These are phyloP conservation scores for Ctenosaura bakeri DNA, from an alignment of 2,797 vertebrate genomes.

Conservation along the genomic window DNA sequence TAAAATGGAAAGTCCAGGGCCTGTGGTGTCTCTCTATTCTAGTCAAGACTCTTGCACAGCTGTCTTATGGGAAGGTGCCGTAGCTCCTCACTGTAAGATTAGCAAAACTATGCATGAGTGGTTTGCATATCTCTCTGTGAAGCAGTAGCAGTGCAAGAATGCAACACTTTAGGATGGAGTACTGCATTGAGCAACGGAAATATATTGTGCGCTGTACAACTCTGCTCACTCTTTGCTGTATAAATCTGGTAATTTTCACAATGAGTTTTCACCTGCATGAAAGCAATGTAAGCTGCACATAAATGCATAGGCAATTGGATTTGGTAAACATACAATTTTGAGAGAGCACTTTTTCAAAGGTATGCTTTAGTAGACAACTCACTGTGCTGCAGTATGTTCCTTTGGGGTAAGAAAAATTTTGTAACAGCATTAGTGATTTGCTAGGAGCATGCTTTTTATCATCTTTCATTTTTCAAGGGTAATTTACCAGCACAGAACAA, in stretches of 20 bases:
- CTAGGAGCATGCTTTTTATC: slow-evolving; percentile 17
- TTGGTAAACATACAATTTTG: not conserved
- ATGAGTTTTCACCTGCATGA: not conserved
- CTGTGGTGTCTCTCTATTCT: too few species aligned
- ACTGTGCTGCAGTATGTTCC: slow-evolving; percentile 8
- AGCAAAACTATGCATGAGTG: not conserved
- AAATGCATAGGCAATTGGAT: slow-evolving; percentile 4
- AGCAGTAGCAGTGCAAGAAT: not conserved
- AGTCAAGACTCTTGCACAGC: too few species aligned
- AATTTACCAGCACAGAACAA: slow-evolving; percentile 53
- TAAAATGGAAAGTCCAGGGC: too few species aligned
- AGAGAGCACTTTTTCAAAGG: not conserved
- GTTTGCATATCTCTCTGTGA: not conserved
- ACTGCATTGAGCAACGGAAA: not conserved
- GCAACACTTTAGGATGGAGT: too few species aligned
- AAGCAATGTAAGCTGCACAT: not conserved
- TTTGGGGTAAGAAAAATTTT: slow-evolving; percentile 11
- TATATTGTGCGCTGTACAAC: not conserved
- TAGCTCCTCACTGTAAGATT: not conserved
- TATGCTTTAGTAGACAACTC: not conserved
- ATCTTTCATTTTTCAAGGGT: slow-evolving; percentile 38
- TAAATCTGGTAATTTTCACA: not conserved
- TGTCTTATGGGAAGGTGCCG: too few species aligned
- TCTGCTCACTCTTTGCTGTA: too few species aligned
- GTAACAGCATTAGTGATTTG: slow-evolving; percentile 33